Conservation (phyloP, 2,797 vertebrate genomes). For the Sebastes reedi region DNA sequence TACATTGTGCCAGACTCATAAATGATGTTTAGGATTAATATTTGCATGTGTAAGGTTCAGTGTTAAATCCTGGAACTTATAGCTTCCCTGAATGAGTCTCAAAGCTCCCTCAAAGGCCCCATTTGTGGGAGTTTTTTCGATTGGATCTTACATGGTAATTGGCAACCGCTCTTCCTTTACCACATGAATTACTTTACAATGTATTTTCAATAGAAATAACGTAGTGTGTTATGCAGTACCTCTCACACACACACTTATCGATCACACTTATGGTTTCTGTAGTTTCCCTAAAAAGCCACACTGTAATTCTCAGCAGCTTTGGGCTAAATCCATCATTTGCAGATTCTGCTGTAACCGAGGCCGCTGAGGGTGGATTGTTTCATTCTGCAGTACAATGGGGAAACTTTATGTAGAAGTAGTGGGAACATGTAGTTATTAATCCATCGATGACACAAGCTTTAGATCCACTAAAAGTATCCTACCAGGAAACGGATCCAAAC, state of each 20-base stretch:
- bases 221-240: not conserved
- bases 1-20: not conserved
- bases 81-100: conserved; percentile 18
- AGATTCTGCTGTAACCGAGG: not conserved
- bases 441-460: not conserved
- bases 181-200: conserved; percentile 24
- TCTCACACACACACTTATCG: not conserved
- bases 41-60: conserved; percentile 30
- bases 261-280: not conserved
- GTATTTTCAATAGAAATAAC: conserved; percentile 30
- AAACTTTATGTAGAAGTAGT: not conserved
- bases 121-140: conserved; percentile 23
- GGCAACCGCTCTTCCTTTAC: conserved; percentile 11
- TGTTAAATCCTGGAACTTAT: conserved; percentile 20
- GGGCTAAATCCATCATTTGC: conserved; percentile 21
- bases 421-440: not conserved
- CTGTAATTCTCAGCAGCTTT: not conserved
- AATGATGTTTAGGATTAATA: conserved; percentile 42
- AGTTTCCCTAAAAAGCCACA: conserved; percentile 6
- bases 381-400: not conserved
- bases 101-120: conserved; percentile 34
- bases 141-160: conserved; percentile 39
- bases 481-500: not conserved
- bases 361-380: not conserved
- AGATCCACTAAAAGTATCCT: not conserved